Evolutionary conservation across 2,797 vertebrate species (phyloP).

Genomic region (Hippoglossus hippoglossus): DNA sequence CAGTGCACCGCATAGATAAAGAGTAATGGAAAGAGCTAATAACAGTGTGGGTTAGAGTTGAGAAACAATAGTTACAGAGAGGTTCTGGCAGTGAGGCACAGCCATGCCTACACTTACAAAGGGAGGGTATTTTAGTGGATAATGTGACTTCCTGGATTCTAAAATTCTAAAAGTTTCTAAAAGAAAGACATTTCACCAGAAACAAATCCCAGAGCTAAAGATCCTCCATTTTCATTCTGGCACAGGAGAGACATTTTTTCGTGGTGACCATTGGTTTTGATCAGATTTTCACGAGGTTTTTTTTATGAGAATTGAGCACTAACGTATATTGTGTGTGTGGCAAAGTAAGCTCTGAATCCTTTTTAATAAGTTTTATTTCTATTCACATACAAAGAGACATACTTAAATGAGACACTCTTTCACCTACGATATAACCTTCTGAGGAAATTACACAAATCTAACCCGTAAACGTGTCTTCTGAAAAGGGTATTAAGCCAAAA

Average conservation of each 20-base stretch:
- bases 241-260: no score
- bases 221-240: no score
- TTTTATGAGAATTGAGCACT: background rate
- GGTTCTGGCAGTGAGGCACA: background rate
- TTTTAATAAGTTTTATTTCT: background rate
- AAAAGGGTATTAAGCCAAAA: background rate
- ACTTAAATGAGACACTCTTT: background rate
- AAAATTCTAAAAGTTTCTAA: no score
- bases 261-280: background rate
- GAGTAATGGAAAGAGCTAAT: slow-evolving; percentile 5
- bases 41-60: slow-evolving; percentile 10
- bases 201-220: no score
- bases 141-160: slow-evolving; percentile 17
- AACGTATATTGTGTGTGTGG: background rate
- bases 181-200: no score
- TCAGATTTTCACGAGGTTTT: background rate
- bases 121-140: background rate
- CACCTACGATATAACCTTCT: background rate
- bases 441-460: background rate
- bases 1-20: background rate
- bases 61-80: slow-evolving; percentile 17
- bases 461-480: background rate
- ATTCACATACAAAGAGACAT: background rate
- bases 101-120: background rate
- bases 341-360: background rate